Evolutionary conservation across 2,888 invertebrate species (phyloP).

Genomic region (Ctenicera cuprea): DNA sequence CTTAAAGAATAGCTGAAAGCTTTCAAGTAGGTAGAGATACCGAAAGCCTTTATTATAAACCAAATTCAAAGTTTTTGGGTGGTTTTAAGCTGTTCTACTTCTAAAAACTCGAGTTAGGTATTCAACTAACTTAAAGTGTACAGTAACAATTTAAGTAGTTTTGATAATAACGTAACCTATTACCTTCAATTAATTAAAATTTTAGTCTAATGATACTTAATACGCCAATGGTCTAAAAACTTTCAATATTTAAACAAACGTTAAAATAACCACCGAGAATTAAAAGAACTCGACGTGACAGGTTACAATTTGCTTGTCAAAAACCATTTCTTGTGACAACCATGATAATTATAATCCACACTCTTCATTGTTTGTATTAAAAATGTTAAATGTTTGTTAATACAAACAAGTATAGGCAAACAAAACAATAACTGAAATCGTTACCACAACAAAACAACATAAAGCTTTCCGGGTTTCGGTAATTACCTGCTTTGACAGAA

Average conservation of each 20-base stretch:
- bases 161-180: too few species aligned
- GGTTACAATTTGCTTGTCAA: conserved; percentile 37
- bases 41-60: not conserved
- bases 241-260: too few species aligned
- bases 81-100: too few species aligned
- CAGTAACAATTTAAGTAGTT: too few species aligned
- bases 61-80: too few species aligned
- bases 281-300: not conserved
- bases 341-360: conserved; percentile 35
- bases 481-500: conserved; percentile 48
- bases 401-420: not conserved
- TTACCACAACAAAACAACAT: conserved; percentile 28
- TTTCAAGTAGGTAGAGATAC: conserved; percentile 10
- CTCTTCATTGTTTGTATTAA: conserved; percentile 11
- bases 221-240: too few species aligned
- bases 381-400: not conserved
- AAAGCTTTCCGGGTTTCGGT: conserved; percentile 41
- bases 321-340: conserved; percentile 22
- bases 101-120: too few species aligned
- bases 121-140: too few species aligned
- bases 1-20: conserved; percentile 19
- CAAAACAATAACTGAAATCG: conserved; percentile 17
- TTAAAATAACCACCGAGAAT: not conserved
- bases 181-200: too few species aligned
- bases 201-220: too few species aligned